Percentiles rank a stretch among this genome's conserved stretches.
phyloP scores from a whole-genome alignment of 2,113 vertebrate genomes.

The Lycocorax pyrrhopterus region DNA sequence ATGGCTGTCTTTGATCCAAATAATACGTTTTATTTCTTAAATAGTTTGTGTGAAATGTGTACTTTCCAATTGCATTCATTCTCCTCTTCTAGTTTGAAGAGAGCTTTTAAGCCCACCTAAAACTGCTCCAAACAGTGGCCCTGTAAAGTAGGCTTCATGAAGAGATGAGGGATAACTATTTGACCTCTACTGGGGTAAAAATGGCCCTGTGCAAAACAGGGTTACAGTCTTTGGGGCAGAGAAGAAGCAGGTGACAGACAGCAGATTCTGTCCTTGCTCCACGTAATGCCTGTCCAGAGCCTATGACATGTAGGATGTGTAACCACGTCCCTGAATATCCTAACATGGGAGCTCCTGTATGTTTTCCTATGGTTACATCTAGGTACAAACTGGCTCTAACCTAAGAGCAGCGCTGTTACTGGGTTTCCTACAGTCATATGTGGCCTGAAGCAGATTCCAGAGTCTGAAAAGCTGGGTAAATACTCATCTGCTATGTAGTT shows the following conservation, averaged over 20 bases:
- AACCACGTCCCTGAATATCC: neutral
- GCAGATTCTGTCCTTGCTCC: neutral
- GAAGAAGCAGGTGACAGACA: neutral
- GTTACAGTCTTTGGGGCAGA: neutral
- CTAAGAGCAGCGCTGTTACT: neutral
- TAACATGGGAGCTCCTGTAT: neutral
- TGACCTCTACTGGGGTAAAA: neutral
- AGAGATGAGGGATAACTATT: neutral
- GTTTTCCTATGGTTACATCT: neutral
- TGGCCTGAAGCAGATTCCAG: neutral
- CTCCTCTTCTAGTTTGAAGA: neutral
- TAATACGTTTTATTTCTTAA: neutral
- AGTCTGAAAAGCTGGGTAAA: neutral
- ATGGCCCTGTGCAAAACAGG: neutral
- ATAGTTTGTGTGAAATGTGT: neutral
- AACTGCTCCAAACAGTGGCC: neutral
- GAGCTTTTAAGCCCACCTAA: neutral
- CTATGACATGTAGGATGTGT: neutral
- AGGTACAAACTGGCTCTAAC: neutral
- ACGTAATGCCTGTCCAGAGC: neutral
- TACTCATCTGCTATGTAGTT: neutral
- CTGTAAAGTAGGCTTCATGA: neutral
- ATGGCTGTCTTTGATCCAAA: neutral
- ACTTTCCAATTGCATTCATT: neutral
- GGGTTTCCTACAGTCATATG: accelerated